Percentiles rank a stretch among this genome's conserved stretches.
Conservation (phyloP, 2,888 invertebrate genomes). For the Tenthredo amoena region DNA sequence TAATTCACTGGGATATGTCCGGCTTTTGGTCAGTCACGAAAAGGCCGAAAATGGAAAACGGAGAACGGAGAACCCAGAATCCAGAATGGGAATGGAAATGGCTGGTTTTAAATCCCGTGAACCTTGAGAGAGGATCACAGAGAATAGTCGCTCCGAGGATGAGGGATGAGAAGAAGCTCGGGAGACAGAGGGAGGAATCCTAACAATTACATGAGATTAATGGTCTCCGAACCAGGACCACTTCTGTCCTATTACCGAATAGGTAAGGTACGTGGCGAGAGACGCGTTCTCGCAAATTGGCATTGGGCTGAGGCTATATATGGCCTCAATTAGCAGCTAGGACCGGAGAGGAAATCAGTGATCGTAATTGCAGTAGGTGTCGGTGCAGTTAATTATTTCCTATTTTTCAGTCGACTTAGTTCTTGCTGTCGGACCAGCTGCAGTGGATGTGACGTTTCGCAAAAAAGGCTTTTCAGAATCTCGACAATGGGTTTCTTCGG, state of each 20-base stretch:
- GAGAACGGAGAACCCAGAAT: neutral
- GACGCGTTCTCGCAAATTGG: slow-evolving; percentile 39
- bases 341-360: slow-evolving; percentile 5
- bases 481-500: neutral
- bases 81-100: neutral
- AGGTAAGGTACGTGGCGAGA: slow-evolving; percentile 6
- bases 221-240: slow-evolving; percentile 53
- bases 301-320: slow-evolving; percentile 6
- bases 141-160: neutral
- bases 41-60: neutral
- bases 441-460: neutral
- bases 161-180: neutral
- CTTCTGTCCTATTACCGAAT: slow-evolving; percentile 36
- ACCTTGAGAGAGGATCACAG: slow-evolving; percentile 13
- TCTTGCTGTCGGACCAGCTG: neutral
- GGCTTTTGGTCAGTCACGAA: neutral
- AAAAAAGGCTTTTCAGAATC: neutral
- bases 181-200: slow-evolving; percentile 13
- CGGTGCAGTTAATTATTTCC: neutral
- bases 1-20: slow-evolving; percentile 12
- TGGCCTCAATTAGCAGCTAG: slow-evolving; percentile 27
- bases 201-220: slow-evolving; percentile 60
- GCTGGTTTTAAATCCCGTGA: neutral
- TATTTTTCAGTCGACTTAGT: neutral
- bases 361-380: neutral